Evolutionary conservation across 2,797 vertebrate species (phyloP), one percentile per base, ranked within the genome.

Genomic region (Onychomys arenicola): DNA sequence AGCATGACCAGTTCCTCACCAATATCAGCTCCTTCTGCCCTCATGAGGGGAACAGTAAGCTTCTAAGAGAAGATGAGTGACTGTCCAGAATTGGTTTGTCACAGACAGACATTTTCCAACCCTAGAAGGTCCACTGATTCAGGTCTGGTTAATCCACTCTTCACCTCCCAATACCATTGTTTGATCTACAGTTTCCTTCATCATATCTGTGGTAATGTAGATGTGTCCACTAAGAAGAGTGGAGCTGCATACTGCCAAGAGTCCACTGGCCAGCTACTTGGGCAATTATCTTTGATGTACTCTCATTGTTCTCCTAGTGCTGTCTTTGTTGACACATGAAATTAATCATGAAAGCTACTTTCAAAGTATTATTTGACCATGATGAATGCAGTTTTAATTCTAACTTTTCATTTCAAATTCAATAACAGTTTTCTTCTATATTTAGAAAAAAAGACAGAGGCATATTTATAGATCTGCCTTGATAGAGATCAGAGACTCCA

Each of bases 351-450:
- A 43, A 10, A 90, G 23, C 73, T 81, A 69, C 29, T 86, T 88
- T 77, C 80, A 69, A 91, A 67, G 4, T 84, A 87, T 89, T 95
- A 77, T 65, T 97, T 87, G 49, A 78, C 21, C 34, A 81, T 71
- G 12, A 49, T 85, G 77, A 94, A 84, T 76, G 32, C 49, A 90
- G 59, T 85, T 94, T 95, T 85, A 84, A 96, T 88, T 94, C 40
- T 59, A 95, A 87, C 49, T 83, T 90, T 96, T 94, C 8, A 71
- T 73, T 90, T 91, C n/a, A 71, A 96, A 95, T 89, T 75, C 82
- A 91, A 27, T 92, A 82, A 40, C 11, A 91, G 17, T 94, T 3
- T 29, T 90, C 63, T 78, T 93, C 69, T 92, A 69, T 14, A 91
- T 46, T 5, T 65, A 77, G 86, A 27, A 37, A 73, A 11, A 86